phyloP scores from a whole-genome alignment of 2,797 vertebrate species.

The Peromyscus eremicus region DNA sequence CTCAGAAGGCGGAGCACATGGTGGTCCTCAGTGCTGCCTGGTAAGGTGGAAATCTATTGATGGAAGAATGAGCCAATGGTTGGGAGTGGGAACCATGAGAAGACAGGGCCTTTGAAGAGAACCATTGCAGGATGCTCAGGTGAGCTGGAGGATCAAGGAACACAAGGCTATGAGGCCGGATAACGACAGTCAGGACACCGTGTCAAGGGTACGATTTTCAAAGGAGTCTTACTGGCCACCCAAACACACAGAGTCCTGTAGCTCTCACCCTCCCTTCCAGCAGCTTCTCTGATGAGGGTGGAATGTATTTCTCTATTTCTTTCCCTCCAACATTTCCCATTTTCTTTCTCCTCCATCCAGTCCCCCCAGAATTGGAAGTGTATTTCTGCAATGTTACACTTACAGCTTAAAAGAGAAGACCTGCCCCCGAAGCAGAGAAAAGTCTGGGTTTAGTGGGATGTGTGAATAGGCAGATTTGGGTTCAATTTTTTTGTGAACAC shows the following conservation, averaged over 20 bases:
- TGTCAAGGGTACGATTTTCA: not conserved
- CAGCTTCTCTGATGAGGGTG: not conserved
- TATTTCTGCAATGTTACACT: not conserved
- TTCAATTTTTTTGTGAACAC: constrained; percentile 34
- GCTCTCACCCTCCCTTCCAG: rapidly evolving
- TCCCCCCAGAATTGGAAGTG: not conserved
- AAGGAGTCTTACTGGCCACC: not conserved
- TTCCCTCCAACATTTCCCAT: not conserved
- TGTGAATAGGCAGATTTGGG: not conserved
- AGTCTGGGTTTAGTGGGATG: not conserved
- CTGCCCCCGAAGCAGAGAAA: not conserved
- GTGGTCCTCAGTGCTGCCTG: not conserved
- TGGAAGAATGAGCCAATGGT: not conserved
- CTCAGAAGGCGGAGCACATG: not conserved
- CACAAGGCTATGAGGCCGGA: not conserved
- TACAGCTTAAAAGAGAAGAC: not conserved
- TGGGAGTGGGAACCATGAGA: not conserved
- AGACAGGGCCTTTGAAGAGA: not conserved
- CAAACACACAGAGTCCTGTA: not conserved
- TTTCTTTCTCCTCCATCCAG: not conserved
- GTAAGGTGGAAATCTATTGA: not conserved
- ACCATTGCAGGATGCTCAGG: not conserved
- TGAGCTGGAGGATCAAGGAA: not conserved
- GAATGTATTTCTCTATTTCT: not conserved
- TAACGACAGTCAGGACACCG: not conserved